Percentiles rank a stretch among this genome's conserved stretches.
These are phyloP conservation scores for Lutjanus erythropterus DNA, from an alignment of 2,113 vertebrate genomes.

Conservation along the genomic window DNA sequence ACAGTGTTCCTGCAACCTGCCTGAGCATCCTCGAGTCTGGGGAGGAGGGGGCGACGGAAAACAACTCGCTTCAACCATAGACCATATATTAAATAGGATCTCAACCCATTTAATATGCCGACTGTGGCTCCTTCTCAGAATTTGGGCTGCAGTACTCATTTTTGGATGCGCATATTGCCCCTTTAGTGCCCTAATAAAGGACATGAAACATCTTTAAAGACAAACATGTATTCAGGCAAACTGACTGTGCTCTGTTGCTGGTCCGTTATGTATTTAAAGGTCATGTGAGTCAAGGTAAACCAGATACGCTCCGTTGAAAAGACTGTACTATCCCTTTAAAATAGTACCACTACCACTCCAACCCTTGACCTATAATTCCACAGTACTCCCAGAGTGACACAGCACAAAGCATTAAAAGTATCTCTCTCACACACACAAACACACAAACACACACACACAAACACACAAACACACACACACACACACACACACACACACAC, in stretches of 20 bases:
- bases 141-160: no score
- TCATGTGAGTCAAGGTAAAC: neutral
- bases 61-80: no score
- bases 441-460: no score
- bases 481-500: slow-evolving; percentile 14
- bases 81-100: no score
- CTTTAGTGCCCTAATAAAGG: neutral
- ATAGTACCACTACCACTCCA: slow-evolving; percentile 1
- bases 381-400: slow-evolving; percentile 49
- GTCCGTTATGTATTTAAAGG: neutral
- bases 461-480: no score
- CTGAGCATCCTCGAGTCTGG: no score
- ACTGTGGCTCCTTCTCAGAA: no score
- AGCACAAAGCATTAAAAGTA: slow-evolving; percentile 56
- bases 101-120: no score
- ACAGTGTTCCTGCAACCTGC: no score
- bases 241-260: neutral
- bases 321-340: slow-evolving; percentile 40
- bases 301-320: slow-evolving; percentile 9
- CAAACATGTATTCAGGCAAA: no score
- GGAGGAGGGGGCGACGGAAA: no score
- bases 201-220: neutral
- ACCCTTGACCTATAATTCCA: slow-evolving; percentile 53
- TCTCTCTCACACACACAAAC: slow-evolving; percentile 6
- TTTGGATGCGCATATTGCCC: no score